Evolutionary conservation across 2,113 vertebrate species (phyloP), one percentile per base, ranked within the genome.

Genomic region (Nanorana parkeri): DNA sequence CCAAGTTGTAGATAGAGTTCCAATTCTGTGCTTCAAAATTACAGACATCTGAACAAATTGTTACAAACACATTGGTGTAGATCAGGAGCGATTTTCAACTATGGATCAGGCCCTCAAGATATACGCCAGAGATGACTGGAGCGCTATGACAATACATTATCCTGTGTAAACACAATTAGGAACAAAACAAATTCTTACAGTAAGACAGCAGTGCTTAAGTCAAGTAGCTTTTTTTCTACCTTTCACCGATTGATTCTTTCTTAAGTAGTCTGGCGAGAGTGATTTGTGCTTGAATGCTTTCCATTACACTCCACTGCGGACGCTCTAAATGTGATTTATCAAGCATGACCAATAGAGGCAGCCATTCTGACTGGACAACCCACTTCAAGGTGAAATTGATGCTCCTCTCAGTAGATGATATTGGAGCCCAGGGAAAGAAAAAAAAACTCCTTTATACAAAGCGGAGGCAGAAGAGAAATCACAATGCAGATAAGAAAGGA

Each of bases 371-470:
- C 60, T 29, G 61, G 51, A 67, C 32, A 78, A 54, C 24, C 63
- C 52, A 65, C 76, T 78, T 78, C 63, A 78, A 78, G 76, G 76
- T 66, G 66, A 67, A 67, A 78, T 55, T 54, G 47, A 66, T 52
- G 21, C 54, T 54, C 41, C 54, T 54, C 41, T 55, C 15, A 64
- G 52, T 61, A 51, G 58, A 51, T 24, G 15, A 58, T 64, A 24
- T 64, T 51, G 74, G 47, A 17, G 10, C 26, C 26, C 32, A n/a
- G 28, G 54, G 23, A 64, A 75, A 21, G 54, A 19, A 64, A 75
- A 21, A 56, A 63, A 63, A 41, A n/a, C 58, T 21, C 58, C 20
- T n/a, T 61, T 23, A 61, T 19, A 24, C 13, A 20, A 75, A 60
- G 17, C 5, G 1, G 28, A 76, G 20, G 24, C 56, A 8, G 19